These are phyloP conservation scores for Narcine bancroftii DNA, from an alignment of 2,113 vertebrate genomes.

Conservation along the genomic window DNA sequence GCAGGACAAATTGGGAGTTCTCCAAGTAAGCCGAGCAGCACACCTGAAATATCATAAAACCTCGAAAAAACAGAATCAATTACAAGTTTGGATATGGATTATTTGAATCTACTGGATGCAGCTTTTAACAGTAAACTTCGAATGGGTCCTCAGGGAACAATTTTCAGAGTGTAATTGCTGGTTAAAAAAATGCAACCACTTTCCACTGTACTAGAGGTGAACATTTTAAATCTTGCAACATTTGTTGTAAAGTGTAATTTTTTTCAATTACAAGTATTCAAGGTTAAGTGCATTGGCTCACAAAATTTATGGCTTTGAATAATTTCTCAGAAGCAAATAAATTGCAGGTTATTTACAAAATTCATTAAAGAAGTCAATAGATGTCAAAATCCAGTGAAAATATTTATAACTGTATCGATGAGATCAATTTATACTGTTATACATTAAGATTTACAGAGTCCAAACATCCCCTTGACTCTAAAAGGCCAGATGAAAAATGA, in stretches of 20 bases:
- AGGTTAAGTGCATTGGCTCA: neutral
- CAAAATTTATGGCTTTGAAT: neutral
- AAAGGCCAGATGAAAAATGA: neutral
- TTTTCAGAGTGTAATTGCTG: constrained; percentile 8
- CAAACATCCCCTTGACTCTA: neutral
- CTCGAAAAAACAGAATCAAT: neutral
- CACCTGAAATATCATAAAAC: neutral
- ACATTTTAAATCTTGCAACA: constrained; percentile 15
- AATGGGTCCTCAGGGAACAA: constrained; percentile 2
- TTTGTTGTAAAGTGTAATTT: neutral
- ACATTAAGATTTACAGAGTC: neutral
- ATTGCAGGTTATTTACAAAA: neutral
- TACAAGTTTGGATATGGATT: neutral
- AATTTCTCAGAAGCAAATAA: neutral
- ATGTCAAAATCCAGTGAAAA: neutral
- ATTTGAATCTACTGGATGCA: neutral
- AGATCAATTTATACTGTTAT: neutral
- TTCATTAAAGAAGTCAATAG: neutral
- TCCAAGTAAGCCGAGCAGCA: neutral
- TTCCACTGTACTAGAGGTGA: neutral
- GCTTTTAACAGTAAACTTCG: neutral
- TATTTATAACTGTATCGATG: neutral
- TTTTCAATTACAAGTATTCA: neutral
- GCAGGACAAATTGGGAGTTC: neutral
- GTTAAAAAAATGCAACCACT: neutral